Conservation (phyloP, 2,113 vertebrate genomes). For the Elachura formosa region DNA sequence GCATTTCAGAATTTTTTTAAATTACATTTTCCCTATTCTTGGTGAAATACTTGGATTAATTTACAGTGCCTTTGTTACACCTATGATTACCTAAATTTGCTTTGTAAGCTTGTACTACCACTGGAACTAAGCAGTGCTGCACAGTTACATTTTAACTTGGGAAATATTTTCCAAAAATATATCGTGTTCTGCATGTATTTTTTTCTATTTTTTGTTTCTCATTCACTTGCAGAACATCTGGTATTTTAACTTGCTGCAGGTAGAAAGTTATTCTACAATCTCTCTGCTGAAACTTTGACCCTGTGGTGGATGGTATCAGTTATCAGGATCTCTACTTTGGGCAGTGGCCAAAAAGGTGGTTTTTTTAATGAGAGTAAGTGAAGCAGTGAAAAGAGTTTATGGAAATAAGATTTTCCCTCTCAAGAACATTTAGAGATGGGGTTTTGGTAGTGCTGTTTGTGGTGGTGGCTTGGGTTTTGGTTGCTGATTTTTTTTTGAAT, state of each 20-base stretch:
- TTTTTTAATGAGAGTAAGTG: not conserved
- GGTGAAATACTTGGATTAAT: not conserved
- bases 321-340: not conserved
- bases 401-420: not conserved
- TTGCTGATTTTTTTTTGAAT: not conserved
- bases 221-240: not conserved
- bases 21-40: not conserved
- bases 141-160: not conserved
- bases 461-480: not conserved
- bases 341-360: not conserved
- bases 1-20: rapidly evolving
- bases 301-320: not conserved
- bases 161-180: not conserved
- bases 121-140: not conserved
- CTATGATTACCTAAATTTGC: not conserved
- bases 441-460: not conserved
- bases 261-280: not conserved
- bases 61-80: not conserved
- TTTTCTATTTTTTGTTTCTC: not conserved
- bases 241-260: not conserved
- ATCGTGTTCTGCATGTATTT: not conserved
- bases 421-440: not conserved
- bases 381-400: not conserved
- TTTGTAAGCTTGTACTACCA: not conserved
- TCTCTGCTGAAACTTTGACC: not conserved